phyloP scores from a whole-genome alignment of 2,797 vertebrate species.

The Diglossa cyanea region DNA sequence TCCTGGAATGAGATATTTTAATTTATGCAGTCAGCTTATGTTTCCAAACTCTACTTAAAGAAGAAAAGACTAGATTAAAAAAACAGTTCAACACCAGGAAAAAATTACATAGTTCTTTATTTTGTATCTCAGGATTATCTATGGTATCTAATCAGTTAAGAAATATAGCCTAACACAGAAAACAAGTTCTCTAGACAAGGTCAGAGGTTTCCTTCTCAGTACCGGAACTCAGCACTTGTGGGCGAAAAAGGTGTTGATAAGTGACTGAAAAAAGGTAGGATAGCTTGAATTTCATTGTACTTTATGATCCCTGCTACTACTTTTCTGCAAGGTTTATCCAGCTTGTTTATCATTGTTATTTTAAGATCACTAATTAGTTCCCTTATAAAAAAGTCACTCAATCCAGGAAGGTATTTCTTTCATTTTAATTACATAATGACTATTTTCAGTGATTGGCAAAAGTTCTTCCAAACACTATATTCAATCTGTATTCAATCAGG shows the following conservation, averaged over 20 bases:
- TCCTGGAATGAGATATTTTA: background rate
- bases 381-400: background rate
- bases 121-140: background rate
- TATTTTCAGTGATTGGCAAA: slow-evolving; percentile 52
- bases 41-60: background rate
- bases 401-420: slow-evolving; percentile 21
- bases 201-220: background rate
- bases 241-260: background rate
- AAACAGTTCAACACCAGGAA: background rate
- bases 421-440: slow-evolving; percentile 48
- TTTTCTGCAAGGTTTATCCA: background rate
- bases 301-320: background rate
- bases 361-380: slow-evolving; percentile 43
- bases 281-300: background rate
- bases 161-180: background rate
- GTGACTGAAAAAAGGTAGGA: background rate
- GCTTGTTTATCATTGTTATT: background rate
- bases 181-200: background rate
- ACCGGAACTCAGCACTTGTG: fast-evolving
- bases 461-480: background rate
- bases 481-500: slow-evolving; percentile 26
- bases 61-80: background rate
- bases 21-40: background rate
- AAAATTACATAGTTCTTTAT: background rate
- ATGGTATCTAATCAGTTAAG: background rate